Evolutionary conservation across 2,113 vertebrate species (phyloP).

Genomic region (Illadopsis cleaveri): DNA sequence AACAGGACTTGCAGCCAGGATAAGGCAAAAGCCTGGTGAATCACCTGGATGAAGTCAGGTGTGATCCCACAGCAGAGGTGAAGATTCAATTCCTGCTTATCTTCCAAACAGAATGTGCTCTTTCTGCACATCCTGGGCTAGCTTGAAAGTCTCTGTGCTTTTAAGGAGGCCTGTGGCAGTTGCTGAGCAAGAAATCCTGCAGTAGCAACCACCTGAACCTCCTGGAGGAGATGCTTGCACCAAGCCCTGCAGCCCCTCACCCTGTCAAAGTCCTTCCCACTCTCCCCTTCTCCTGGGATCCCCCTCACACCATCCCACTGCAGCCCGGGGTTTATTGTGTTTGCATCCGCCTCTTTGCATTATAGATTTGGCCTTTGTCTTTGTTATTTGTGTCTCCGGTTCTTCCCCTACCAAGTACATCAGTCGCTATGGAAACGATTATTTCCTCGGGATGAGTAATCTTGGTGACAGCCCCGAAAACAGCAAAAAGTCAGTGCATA

Average conservation of each 20-base stretch:
- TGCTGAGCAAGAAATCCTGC: not conserved
- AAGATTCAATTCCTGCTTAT: not conserved
- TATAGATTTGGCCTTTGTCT: conserved; percentile 43
- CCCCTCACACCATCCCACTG: not conserved
- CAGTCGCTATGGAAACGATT: conserved; percentile 61
- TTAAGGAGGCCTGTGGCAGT: not conserved
- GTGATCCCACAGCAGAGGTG: not conserved
- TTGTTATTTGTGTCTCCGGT: conserved; percentile 15
- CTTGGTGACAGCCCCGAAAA: not conserved
- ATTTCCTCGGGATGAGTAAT: conserved; percentile 34
- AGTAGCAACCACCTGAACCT: not conserved
- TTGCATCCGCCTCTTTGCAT: not conserved
- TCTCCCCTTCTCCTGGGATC: not conserved
- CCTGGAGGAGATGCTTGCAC: not conserved
- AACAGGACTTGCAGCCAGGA: not conserved
- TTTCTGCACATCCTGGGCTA: not conserved
- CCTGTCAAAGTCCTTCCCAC: not conserved
- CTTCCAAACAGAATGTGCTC: not conserved
- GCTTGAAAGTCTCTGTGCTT: not conserved
- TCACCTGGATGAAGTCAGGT: not conserved
- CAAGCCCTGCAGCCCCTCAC: not conserved
- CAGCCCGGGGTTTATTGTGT: not conserved
- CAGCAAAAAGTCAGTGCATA: conserved; percentile 32
- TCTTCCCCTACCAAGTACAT: conserved; percentile 6
- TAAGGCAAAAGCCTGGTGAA: not conserved